phyloP scores from a whole-genome alignment of 2,797 vertebrate species.

The Lophius americanus region DNA sequence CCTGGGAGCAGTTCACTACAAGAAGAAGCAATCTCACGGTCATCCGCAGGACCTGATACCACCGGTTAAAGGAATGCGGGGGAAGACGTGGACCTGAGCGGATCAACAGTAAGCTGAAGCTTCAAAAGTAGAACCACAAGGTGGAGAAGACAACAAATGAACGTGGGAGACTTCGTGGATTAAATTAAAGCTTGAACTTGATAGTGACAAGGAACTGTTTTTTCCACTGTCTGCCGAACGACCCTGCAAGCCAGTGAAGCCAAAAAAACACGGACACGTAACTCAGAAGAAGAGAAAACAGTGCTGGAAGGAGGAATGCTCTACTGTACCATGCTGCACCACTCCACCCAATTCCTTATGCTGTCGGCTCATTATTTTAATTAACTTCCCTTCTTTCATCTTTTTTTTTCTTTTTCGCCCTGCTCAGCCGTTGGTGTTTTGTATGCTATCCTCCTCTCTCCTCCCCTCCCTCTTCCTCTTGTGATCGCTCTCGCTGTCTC shows the following conservation, averaged over 20 bases:
- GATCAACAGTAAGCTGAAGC: conserved; percentile 41
- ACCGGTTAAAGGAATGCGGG: conserved; percentile 23
- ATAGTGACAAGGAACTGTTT: conserved; percentile 53
- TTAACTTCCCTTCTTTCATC: conserved; percentile 53
- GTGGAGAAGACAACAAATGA: conserved; percentile 42
- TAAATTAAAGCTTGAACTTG: conserved; percentile 51
- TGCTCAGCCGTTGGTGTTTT: conserved; percentile 62
- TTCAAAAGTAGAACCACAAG: conserved; percentile 43
- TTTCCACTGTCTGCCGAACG: conserved; percentile 32
- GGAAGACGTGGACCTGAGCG: conserved; percentile 2
- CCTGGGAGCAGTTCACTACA: conserved; percentile 41
- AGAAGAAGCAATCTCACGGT: conserved; percentile 43
- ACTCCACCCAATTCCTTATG: conserved; percentile 30
- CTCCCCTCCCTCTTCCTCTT: conserved; percentile 44
- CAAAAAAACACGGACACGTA: conserved; percentile 16
- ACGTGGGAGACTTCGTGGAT: conserved; percentile 39
- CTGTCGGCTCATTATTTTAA: conserved; percentile 62
- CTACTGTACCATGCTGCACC: conserved; percentile 34
- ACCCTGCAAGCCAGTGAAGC: conserved; percentile 29
- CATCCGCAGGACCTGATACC: conserved; percentile 41
- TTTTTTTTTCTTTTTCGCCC: conserved; percentile 25
- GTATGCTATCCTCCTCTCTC: conserved; percentile 62
- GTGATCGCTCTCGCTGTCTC: conserved; percentile 65
- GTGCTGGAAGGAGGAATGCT: conserved; percentile 41
- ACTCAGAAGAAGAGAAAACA: conserved; percentile 49